Conservation (phyloP, 2,888 invertebrate species). For the Callimorpha dominula region DNA sequence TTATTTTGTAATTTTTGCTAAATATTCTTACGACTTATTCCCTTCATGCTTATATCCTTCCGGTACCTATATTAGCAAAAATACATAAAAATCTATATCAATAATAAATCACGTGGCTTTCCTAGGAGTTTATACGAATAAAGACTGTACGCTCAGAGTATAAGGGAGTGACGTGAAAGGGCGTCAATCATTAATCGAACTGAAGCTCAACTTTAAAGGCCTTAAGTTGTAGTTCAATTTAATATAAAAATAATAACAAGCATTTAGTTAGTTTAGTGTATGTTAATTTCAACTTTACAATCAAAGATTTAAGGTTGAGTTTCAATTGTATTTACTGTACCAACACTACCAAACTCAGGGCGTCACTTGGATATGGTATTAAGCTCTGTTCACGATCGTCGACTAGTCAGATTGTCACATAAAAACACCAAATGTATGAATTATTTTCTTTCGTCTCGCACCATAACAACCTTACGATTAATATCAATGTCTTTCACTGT, state of each 20-base stretch:
- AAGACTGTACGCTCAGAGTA: neutral
- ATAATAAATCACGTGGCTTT: slow-evolving; percentile 7
- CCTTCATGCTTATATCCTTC: neutral
- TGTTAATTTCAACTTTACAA: neutral
- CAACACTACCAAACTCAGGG: neutral
- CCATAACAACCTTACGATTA: slow-evolving; percentile 58
- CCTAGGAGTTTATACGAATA: neutral
- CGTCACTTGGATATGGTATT: slow-evolving; percentile 41
- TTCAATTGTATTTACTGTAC: slow-evolving; percentile 4
- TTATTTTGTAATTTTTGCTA: neutral
- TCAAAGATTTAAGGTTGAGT: slow-evolving; percentile 6
- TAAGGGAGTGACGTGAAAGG: neutral
- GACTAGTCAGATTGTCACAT: slow-evolving; percentile 58
- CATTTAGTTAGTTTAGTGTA: neutral
- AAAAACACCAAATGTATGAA: slow-evolving; percentile 50
- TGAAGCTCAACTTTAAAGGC: neutral
- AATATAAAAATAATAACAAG: neutral
- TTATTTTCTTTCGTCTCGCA: slow-evolving; percentile 43
- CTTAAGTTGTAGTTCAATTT: neutral
- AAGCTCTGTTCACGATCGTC: slow-evolving; percentile 52
- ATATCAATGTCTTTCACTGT: slow-evolving; percentile 56
- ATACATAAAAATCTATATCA: neutral
- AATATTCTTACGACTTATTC: neutral
- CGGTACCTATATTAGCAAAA: neutral
- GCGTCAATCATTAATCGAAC: neutral